Conservation (phyloP, 2,797 vertebrate species). For the Spinus pinus region DNA sequence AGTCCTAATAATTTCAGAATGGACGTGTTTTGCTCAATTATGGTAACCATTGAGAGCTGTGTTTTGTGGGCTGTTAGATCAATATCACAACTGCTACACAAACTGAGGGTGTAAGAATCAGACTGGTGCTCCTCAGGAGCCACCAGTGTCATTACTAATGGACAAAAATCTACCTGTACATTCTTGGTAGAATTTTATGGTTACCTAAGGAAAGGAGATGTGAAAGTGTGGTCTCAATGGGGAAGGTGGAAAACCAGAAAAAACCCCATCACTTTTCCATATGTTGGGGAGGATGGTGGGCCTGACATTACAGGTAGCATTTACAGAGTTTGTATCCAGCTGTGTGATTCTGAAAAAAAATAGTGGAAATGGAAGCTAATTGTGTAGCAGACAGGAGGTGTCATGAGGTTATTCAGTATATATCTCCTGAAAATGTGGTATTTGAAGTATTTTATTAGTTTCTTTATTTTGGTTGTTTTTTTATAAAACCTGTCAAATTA, state of each 20-base stretch:
- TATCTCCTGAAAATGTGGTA: neutral
- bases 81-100: constrained; percentile 9
- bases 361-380: neutral
- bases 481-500: neutral
- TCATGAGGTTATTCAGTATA: neutral
- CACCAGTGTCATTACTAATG: neutral
- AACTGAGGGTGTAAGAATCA: neutral
- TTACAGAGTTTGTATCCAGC: neutral
- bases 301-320: neutral
- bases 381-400: neutral
- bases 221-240: neutral
- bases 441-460: neutral
- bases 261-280: rapidly evolving
- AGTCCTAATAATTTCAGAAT: constrained; percentile 60
- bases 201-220: neutral
- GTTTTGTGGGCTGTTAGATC: constrained; percentile 23
- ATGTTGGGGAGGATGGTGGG: neutral
- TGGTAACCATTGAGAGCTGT: constrained; percentile 21
- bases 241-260: neutral
- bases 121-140: neutral
- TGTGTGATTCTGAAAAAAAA: neutral
- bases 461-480: neutral
- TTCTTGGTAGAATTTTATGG: neutral
- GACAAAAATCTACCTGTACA: neutral
- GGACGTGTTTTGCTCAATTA: constrained; percentile 56